Base-by-base conservation (phyloP, 2,797 vertebrate genomes). In the Muscicapa comitata region DNA sequence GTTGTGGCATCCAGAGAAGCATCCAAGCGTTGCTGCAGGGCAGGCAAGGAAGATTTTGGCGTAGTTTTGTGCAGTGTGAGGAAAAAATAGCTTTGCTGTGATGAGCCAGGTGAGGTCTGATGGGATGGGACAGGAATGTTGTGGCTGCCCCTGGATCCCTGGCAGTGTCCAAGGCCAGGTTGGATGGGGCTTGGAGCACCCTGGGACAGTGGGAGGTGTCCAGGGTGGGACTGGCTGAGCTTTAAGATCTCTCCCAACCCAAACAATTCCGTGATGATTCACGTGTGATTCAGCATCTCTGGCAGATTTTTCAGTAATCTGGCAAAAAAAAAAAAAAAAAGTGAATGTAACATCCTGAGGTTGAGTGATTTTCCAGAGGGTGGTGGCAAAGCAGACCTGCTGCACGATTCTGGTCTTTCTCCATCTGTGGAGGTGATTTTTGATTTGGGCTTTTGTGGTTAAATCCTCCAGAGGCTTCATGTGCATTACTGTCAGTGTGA, bases 91-190 rank as follows among this genome's bases (percentile, higher is more conserved):
- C 28, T 81, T 66, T 31, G 29, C 25, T 40, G n/a, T 17, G 23
- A 23, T 1, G 5, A 26, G 48, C 48, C 54, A 25, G 37, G 5
- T 48, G 42, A 72, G 18, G 11, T n/a, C 35, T 74, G 77, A 18
- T 38, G 28, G 5, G 40, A 25, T 20, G 73, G 45, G 28, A 8
- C 17, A 71, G 65, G 1, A 7, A 14, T 20, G 51, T 0, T 57
- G 63, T 29, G 58, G 50, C 31, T 72, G 43, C 5, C 43, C 7
- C 37, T 42, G 59, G 11, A 43, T 72, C 37, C 51, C n/a, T 72
- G 67, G 20, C 0, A 62, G 9, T 21, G 48, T 0, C 33, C 12
- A 8, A 31, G 42, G 17, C 8, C 65, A 35, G 43, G 20, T 0
- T 85, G 81, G 68, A 26, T 33, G 7, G 33, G 53, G 6, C 21